A percentile compares a stretch with the other conserved stretches of the same genome.
phyloP scores from a whole-genome alignment of 2,797 vertebrate species.

The Mastacembelus armatus region DNA sequence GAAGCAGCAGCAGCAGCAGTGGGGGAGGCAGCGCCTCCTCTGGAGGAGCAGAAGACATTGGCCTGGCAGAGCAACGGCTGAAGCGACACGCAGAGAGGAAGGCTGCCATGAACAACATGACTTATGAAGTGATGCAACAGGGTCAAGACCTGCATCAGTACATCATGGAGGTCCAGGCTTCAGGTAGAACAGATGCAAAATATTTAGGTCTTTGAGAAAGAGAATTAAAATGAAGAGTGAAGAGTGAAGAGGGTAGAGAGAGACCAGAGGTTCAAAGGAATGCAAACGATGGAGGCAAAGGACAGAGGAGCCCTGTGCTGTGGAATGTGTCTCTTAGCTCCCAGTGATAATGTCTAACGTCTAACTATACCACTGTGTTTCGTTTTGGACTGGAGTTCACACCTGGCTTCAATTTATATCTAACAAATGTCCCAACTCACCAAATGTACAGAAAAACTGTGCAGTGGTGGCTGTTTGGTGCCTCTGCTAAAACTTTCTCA shows the following conservation, averaged over 20 bases:
- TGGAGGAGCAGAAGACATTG: constrained; percentile 86
- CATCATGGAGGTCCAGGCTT: constrained; percentile 98
- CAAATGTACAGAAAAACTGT: background rate
- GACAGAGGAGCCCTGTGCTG: background rate
- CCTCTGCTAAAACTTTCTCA: background rate
- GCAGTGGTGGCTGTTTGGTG: too few relatives aligned
- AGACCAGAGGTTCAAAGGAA: background rate
- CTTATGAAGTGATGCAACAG: constrained; percentile 96
- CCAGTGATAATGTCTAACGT: background rate
- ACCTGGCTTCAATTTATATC: background rate
- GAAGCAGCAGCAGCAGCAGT: constrained; percentile 76
- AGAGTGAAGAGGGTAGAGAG: too few relatives aligned
- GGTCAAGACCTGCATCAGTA: constrained; percentile 97
- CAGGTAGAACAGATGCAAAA: constrained; percentile 81
- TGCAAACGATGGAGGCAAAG: too few relatives aligned
- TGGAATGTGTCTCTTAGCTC: background rate
- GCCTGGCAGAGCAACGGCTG: constrained; percentile 92
- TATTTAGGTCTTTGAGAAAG: background rate
- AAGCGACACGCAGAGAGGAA: constrained; percentile 94
- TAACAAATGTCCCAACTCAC: background rate
- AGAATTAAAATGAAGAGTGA: too few relatives aligned
- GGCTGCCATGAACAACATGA: constrained; percentile 97
- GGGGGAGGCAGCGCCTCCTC: constrained; percentile 85
- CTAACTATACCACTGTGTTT: background rate
- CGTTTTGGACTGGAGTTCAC: background rate